These are phyloP conservation scores for Meganola albula DNA, from an alignment of 2,888 invertebrate genomes.

Conservation along the genomic window DNA sequence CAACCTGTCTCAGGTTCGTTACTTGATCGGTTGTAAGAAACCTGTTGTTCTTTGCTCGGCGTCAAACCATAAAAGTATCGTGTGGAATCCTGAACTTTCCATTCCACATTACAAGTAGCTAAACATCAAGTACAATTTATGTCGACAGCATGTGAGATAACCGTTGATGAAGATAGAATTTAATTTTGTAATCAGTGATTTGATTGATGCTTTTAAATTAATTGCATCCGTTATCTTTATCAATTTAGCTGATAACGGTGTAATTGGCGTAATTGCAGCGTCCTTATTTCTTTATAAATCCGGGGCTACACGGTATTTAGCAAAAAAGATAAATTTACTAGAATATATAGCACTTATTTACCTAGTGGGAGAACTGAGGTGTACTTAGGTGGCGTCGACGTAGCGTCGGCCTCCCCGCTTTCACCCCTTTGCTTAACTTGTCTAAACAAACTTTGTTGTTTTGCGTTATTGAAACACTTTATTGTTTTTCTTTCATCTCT, in stretches of 20 bases:
- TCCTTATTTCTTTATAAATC: no score
- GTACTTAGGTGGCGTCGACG: slow-evolving; percentile 18
- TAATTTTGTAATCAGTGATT: no score
- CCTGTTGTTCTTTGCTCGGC: slow-evolving; percentile 36
- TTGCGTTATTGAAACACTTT: slow-evolving; percentile 69
- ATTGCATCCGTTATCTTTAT: no score
- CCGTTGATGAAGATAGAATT: slow-evolving; percentile 39
- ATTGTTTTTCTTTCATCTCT: slow-evolving; percentile 69
- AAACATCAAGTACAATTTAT: slow-evolving; percentile 34
- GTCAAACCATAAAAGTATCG: slow-evolving; percentile 37
- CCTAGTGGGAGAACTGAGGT: slow-evolving; percentile 12
- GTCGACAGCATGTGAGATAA: slow-evolving; percentile 36
- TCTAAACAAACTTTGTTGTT: slow-evolving; percentile 66
- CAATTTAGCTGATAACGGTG: no score
- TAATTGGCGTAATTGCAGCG: no score
- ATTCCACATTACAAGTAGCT: slow-evolving; percentile 27
- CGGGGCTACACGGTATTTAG: no score
- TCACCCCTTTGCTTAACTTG: slow-evolving; percentile 45
- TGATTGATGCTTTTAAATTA: slow-evolving; percentile 15
- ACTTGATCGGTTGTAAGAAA: slow-evolving; percentile 39
- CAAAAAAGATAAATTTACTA: no score
- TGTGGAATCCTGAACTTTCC: slow-evolving; percentile 47
- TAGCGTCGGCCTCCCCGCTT: slow-evolving; percentile 22
- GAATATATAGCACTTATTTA: no score
- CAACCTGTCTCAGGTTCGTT: slow-evolving; percentile 28